Evolutionary conservation across 2,113 vertebrate species (phyloP).

Genomic region (Calcarius ornatus): DNA sequence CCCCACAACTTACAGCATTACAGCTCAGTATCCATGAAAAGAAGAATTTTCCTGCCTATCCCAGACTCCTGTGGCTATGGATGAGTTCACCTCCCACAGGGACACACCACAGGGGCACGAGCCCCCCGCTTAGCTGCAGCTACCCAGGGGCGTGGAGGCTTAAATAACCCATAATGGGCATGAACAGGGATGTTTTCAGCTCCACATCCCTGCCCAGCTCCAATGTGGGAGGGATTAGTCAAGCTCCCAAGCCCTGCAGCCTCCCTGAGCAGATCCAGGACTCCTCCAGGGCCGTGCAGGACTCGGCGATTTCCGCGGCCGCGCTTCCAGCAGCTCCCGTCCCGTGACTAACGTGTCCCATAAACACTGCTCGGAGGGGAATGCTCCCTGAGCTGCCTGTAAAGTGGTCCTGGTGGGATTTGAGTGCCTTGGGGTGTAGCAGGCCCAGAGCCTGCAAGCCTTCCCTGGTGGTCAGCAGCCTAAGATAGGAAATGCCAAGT

Average conservation of each 20-base stretch:
- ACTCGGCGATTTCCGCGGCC: neutral
- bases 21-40: neutral
- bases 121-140: neutral
- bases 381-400: accelerated
- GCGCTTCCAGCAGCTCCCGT: neutral
- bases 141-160: neutral
- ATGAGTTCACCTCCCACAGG: neutral
- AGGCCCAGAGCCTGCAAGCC: too few relatives aligned
- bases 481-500: too few relatives aligned
- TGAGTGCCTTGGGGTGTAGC: neutral
- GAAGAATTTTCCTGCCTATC: accelerated
- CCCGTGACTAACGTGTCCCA: neutral
- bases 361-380: neutral
- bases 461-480: too few relatives aligned
- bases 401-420: neutral
- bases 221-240: slow-evolving; percentile 32
- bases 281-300: neutral
- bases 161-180: neutral
- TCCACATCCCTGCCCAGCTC: neutral
- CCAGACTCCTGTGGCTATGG: neutral
- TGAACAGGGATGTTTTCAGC: neutral
- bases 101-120: neutral
- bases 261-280: neutral
- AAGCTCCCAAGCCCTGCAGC: neutral
- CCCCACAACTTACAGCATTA: neutral